These are phyloP conservation scores for Tortrix viridana DNA, from an alignment of 2,888 invertebrate species.

Conservation along the genomic window DNA sequence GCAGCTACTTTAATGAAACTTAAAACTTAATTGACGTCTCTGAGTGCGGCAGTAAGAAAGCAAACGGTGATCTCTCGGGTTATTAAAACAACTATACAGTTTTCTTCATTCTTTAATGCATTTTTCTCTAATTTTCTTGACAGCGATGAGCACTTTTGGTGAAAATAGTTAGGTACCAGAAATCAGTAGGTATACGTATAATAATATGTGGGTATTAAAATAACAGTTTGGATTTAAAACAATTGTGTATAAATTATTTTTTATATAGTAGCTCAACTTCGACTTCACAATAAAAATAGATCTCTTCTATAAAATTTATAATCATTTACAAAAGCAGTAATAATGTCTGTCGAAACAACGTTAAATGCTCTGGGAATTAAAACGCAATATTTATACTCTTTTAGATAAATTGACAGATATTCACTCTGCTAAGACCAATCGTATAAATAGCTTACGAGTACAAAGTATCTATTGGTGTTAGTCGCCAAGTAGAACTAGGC, in stretches of 20 bases:
- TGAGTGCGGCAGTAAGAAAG: no score
- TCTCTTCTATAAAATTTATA: slow-evolving; percentile 84
- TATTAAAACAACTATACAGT: slow-evolving; percentile 61
- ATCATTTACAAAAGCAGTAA: slow-evolving; percentile 81
- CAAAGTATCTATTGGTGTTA: slow-evolving; percentile 81
- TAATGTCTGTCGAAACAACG: slow-evolving; percentile 74
- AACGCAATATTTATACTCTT: slow-evolving; percentile 71
- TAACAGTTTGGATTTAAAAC: slow-evolving; percentile 76
- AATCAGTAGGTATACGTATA: slow-evolving; percentile 64
- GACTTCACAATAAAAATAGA: slow-evolving; percentile 84
- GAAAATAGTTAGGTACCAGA: slow-evolving; percentile 83
- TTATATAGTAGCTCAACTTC: slow-evolving; percentile 76
- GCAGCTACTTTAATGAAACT: no score
- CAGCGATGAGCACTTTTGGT: slow-evolving; percentile 90
- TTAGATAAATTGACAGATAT: slow-evolving; percentile 82
- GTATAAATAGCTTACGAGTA: slow-evolving; percentile 81
- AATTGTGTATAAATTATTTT: slow-evolving; percentile 69
- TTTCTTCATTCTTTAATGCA: slow-evolving; percentile 85
- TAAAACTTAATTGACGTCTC: no score
- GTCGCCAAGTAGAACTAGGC: slow-evolving; percentile 81
- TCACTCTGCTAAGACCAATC: slow-evolving; percentile 80
- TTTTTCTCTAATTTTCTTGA: slow-evolving; percentile 85
- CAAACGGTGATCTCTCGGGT: slow-evolving; percentile 6
- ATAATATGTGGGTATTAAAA: slow-evolving; percentile 49
- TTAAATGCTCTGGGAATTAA: slow-evolving; percentile 77